A percentile compares a stretch with the other conserved stretches of the same genome.
Evolutionary conservation across 2,113 vertebrate genomes (phyloP).

Genomic region (Chaenocephalus aceratus): DNA sequence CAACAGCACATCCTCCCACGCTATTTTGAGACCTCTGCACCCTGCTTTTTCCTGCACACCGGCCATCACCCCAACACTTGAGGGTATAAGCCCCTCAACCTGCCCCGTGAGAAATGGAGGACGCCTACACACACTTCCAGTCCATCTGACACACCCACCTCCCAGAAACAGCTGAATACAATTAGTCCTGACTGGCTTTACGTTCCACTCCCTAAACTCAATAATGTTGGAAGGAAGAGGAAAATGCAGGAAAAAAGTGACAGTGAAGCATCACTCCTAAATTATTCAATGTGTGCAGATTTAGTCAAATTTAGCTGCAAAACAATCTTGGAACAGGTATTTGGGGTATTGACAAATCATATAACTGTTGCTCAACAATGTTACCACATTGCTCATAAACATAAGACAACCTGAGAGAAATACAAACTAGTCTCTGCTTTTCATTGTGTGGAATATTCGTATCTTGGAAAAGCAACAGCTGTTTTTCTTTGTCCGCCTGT

Average conservation of each 20-base stretch:
- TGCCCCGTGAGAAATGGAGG: slow-evolving; percentile 64
- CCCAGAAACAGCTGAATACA: slow-evolving; percentile 78
- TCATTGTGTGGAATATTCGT: slow-evolving; percentile 49
- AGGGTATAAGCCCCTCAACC: slow-evolving; percentile 33
- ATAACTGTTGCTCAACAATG: background rate
- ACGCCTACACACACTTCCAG: slow-evolving; percentile 56
- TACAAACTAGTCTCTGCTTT: slow-evolving; percentile 24
- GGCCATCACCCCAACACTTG: slow-evolving; percentile 10
- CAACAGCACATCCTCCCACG: slow-evolving; percentile 23
- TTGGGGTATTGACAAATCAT: background rate
- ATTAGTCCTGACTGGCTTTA: slow-evolving; percentile 74
- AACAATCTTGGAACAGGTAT: slow-evolving; percentile 1
- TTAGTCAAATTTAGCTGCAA: background rate
- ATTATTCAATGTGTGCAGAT: slow-evolving; percentile 1
- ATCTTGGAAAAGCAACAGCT: slow-evolving; percentile 61
- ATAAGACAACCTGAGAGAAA: background rate
- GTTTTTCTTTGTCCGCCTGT: slow-evolving; percentile 59
- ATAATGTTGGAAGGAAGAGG: slow-evolving; percentile 7
- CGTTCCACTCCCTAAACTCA: slow-evolving; percentile 58
- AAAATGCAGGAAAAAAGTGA: background rate
- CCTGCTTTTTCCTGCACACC: slow-evolving; percentile 37
- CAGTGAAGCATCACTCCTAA: slow-evolving; percentile 10
- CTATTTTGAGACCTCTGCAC: slow-evolving; percentile 27
- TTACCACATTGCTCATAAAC: background rate
- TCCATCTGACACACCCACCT: slow-evolving; percentile 42